A percentile compares a stretch with the other conserved stretches of the same genome.
These are phyloP conservation scores for Philypnodon macrostomus DNA, from an alignment of 2,797 vertebrate species.

Conservation along the genomic window DNA sequence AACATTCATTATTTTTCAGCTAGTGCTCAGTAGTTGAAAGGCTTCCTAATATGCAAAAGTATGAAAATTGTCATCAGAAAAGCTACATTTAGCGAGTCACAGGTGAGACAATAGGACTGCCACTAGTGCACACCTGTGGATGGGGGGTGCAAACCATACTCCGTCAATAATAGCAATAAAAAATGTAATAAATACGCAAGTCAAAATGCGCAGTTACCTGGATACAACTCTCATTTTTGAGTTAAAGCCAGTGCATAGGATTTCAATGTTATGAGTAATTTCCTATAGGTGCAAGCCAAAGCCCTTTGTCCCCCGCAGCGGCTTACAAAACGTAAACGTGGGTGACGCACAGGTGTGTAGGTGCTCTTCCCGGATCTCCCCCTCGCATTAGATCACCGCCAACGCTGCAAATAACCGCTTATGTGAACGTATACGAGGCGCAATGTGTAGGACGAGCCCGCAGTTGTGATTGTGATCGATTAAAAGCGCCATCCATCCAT, in stretches of 20 bases:
- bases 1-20: too few relatives aligned
- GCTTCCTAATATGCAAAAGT: not conserved
- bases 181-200: not conserved
- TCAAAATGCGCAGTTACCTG: not conserved
- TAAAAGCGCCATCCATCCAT: slow-evolving; percentile 47
- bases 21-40: not conserved
- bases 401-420: slow-evolving; percentile 39
- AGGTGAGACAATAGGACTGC: not conserved
- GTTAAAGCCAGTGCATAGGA: not conserved
- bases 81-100: not conserved
- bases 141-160: too few relatives aligned
- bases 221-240: too few relatives aligned
- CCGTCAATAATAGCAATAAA: not conserved
- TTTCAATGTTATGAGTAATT: not conserved
- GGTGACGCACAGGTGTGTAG: slow-evolving; percentile 10
- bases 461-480: slow-evolving; percentile 46
- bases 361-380: not conserved
- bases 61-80: too few relatives aligned
- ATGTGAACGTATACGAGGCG: slow-evolving; percentile 56
- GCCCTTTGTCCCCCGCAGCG: slow-evolving; percentile 10
- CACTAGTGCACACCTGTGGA: not conserved
- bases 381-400: slow-evolving; percentile 2
- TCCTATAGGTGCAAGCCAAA: not conserved
- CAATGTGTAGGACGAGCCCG: slow-evolving; percentile 35
- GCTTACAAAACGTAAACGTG: not conserved